Percentiles rank a stretch among this genome's conserved stretches.
These are phyloP conservation scores for Neoitamus cyanurus DNA, from an alignment of 2,888 invertebrate genomes.

Conservation along the genomic window DNA sequence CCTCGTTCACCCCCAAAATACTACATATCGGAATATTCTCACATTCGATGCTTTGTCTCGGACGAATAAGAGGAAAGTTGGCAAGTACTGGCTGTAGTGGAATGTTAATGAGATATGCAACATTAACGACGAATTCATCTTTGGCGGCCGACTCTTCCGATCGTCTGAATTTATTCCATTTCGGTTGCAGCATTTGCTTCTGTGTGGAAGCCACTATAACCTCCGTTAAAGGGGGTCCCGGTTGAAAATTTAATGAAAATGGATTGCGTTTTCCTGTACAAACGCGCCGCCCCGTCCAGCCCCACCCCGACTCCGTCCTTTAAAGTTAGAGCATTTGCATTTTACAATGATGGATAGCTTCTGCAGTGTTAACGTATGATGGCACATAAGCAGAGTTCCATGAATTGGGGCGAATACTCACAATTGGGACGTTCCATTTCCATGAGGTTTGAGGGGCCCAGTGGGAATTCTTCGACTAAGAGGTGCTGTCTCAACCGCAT, in stretches of 20 bases:
- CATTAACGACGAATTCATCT: background rate
- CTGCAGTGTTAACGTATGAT: background rate
- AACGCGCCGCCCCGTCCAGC: background rate
- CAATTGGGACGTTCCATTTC: background rate
- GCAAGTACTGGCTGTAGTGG: background rate
- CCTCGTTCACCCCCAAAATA: background rate
- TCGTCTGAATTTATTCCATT: background rate
- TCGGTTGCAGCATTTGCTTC: background rate
- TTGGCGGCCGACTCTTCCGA: background rate
- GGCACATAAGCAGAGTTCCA: background rate
- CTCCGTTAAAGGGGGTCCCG: background rate
- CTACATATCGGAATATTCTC: background rate
- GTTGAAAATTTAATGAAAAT: background rate
- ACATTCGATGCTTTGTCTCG: background rate
- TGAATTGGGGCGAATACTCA: background rate
- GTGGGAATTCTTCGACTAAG: background rate
- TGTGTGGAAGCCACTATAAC: background rate
- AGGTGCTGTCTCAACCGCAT: background rate
- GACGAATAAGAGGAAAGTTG: background rate
- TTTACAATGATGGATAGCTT: background rate
- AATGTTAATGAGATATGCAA: background rate
- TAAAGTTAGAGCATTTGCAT: background rate
- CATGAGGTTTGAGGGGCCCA: background rate
- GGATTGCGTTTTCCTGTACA: background rate
- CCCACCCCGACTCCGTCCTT: background rate